These are phyloP conservation scores for Gymnoscopelus braueri DNA, from an alignment of 2,797 vertebrate genomes.

Conservation along the genomic window DNA sequence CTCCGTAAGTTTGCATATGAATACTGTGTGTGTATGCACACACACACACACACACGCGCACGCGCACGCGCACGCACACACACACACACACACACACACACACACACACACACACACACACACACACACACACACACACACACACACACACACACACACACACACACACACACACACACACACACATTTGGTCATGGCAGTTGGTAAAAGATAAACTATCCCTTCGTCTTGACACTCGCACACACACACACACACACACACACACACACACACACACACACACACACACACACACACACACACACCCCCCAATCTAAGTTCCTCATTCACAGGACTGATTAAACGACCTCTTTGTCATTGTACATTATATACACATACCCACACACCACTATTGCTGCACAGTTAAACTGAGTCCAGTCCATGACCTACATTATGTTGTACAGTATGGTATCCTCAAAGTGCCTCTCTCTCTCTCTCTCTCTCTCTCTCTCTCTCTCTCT, in stretches of 20 bases:
- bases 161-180: neutral
- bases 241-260: neutral
- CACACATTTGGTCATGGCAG: neutral
- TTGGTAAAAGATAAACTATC: neutral
- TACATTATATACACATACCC: constrained; percentile 31
- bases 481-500: too few species aligned
- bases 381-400: neutral
- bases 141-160: neutral
- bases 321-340: constrained; percentile 46
- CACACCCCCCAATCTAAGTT: constrained; percentile 42
- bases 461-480: too few species aligned
- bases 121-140: constrained; percentile 1
- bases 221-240: neutral
- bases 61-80: constrained; percentile 5
- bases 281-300: neutral
- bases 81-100: neutral
- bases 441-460: too few species aligned
- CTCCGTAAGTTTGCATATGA: too few species aligned
- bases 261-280: constrained; percentile 1
- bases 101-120: neutral
- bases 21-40: too few species aligned
- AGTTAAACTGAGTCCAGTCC: too few species aligned
- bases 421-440: too few species aligned
- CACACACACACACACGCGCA: too few species aligned
- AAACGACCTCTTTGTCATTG: constrained; percentile 41